A percentile compares a stretch with the other conserved stretches of the same genome.
Evolutionary conservation across 2,797 vertebrate species (phyloP).

Genomic region (Helicolenus hilgendorfi): DNA sequence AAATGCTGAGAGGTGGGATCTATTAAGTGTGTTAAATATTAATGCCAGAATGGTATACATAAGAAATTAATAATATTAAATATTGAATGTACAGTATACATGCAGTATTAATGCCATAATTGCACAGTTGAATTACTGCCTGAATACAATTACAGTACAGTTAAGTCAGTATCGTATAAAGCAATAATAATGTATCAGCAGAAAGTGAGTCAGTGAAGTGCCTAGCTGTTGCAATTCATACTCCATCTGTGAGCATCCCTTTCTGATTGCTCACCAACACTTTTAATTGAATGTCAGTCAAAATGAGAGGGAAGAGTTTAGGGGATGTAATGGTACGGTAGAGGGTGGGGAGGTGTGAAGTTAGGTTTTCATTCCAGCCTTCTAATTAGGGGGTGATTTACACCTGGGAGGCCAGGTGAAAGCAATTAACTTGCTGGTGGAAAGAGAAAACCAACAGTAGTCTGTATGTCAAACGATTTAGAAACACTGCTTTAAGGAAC

Average conservation of each 20-base stretch:
- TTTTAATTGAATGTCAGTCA: slow-evolving; percentile 73
- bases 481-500: neutral
- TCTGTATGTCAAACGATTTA: neutral
- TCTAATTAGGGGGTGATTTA: slow-evolving; percentile 48
- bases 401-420: slow-evolving; percentile 58
- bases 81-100: no score
- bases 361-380: slow-evolving; percentile 23
- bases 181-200: neutral
- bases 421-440: slow-evolving; percentile 44
- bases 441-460: neutral
- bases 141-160: no score
- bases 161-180: no score
- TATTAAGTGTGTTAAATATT: no score
- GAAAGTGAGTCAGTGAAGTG: neutral
- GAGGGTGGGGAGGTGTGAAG: neutral
- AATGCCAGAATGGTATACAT: no score
- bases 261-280: slow-evolving; percentile 34
- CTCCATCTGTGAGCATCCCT: neutral
- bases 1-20: no score
- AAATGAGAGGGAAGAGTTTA: slow-evolving; percentile 30
- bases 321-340: neutral
- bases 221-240: neutral
- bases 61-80: no score
- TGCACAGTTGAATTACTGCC: no score
- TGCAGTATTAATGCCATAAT: no score